Evolutionary conservation across 2,113 vertebrate species (phyloP), one percentile per base, ranked within the genome.

Genomic region (Pipra filicauda): DNA sequence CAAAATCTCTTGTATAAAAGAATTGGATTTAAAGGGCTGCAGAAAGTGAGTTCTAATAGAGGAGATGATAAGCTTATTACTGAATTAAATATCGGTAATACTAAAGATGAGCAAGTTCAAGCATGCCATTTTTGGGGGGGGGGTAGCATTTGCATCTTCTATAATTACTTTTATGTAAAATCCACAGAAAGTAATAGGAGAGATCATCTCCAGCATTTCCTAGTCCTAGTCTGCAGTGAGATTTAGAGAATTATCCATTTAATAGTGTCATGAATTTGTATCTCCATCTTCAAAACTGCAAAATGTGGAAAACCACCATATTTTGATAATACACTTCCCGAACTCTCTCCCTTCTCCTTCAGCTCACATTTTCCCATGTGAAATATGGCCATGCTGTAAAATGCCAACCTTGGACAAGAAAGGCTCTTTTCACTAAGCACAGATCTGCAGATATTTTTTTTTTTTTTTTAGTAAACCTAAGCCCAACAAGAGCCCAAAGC

Each of bases 41-140:
- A 93, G 78, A 77, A 92, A 93, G 55, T 59, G 52, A 43, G 26
- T 87, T 85, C 59, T 94, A 80, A 77, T 46, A 83, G 64, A 78
- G 51, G 52, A 91, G 41, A 33, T 55, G 31, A 87, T 87, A 92
- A 91, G 62, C 85, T 95, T 91, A 95, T 95, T 89, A 89, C 52
- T 91, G 96, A 92, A 75, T 72, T 91, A 94, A 89, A 33, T 77
- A 85, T 62, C 59, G 65, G 84, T 72, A 93, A 76, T 84, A 72
- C 39, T 81, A 46, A 91, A 44, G 54, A 88, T 49, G 70, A 75
- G 31, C 73, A 65, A 75, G 41, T 83, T 74, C 75, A 88, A 37
- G n/a, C 12, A 82, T 70, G 52, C 13, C 39, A 71, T 85, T 93
- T 23, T 41, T 12, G 11, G 39, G 39, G 39, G 39, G 20, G 35